Base-by-base conservation (phyloP, 2,888 invertebrate species). In the Folsomia candida region DNA sequence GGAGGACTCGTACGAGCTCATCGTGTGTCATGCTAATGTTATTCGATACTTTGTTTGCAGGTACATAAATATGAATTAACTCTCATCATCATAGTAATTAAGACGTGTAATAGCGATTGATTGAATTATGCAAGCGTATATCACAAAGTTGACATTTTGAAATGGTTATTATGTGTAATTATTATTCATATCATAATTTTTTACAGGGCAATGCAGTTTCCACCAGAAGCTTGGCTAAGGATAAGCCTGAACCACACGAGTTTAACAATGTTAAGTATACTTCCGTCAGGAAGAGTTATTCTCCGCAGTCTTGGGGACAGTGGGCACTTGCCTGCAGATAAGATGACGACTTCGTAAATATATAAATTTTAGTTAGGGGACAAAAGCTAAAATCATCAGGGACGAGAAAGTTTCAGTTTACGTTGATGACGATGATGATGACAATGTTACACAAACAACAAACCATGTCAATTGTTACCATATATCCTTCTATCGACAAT, bases 1-100 rank as follows among this genome's bases (percentile, higher is more conserved):
- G 1, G 85, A 89, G 58, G 95, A 97, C 82, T 88, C 90, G 0
- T 94, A 92, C 83, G 96, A 97, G 47, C 83, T 99, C 57, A 85
- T 98, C 68, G 96, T 99, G 1, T 98, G 98, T 80, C 99, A 99
- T 83, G 97, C 94, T 2, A 99, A 99, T 84, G 98, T 99, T 25
- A 99, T 99, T 81, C 87, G 97, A 59, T 98, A 94, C 84, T 93
- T 93, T 82, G 89, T 93, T n/a, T 94, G 94, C 87, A 88, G 91
- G 91, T 91, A n/a, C n/a, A n/a, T n/a, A n/a, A n/a, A n/a, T n/a
- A n/a, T n/a, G n/a, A n/a, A n/a, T n/a, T 81, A 85, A 85, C 84
- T 64, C 14, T 54, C n/a, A 25, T 51, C 58, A 3, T 29, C n/a
- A n/a, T n/a, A n/a, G n/a, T n/a, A n/a, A 57, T 57, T 11, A 51